Evolutionary conservation across 2,888 invertebrate genomes (phyloP).

Genomic region (Tiphia femorata): DNA sequence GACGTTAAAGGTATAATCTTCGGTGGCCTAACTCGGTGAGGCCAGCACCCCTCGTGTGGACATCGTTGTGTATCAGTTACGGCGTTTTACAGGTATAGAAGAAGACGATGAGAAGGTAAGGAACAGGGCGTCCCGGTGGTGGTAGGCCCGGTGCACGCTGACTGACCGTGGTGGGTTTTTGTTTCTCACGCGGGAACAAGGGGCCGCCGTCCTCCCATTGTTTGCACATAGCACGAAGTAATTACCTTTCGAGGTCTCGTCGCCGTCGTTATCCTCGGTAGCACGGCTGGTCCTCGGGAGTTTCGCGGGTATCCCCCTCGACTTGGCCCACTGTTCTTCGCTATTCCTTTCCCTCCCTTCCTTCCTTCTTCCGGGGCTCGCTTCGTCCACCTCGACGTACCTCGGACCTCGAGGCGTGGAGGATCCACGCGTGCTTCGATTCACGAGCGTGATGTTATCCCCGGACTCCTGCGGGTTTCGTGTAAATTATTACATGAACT

Average conservation of each 20-base stretch:
- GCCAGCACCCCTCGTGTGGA: not conserved
- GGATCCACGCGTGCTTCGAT: slow-evolving; percentile 1
- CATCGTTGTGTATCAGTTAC: slow-evolving; percentile 53
- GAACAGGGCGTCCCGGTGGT: slow-evolving; percentile 17
- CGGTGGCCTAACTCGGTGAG: slow-evolving; percentile 37
- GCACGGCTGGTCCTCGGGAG: not conserved
- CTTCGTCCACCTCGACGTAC: not conserved
- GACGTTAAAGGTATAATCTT: slow-evolving; percentile 63
- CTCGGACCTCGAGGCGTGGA: too few relatives aligned
- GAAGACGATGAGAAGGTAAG: slow-evolving; percentile 1
- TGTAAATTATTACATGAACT: not conserved
- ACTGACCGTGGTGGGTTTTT: slow-evolving; percentile 55
- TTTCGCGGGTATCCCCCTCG: not conserved
- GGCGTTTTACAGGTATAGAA: slow-evolving; percentile 44
- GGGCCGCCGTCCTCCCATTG: slow-evolving; percentile 56
- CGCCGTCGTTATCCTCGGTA: slow-evolving; percentile 1
- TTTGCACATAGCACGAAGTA: slow-evolving; percentile 65
- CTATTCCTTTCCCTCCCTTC: not conserved
- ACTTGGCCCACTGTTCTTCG: not conserved
- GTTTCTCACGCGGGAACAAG: slow-evolving; percentile 65
- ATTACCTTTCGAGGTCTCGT: slow-evolving; percentile 60
- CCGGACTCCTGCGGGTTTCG: not conserved
- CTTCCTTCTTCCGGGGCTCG: not conserved
- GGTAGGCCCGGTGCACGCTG: slow-evolving; percentile 24
- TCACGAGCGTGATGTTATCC: not conserved